Evolutionary conservation across 2,888 invertebrate species (phyloP).

Genomic region (Nematopogon swammerdamellus): DNA sequence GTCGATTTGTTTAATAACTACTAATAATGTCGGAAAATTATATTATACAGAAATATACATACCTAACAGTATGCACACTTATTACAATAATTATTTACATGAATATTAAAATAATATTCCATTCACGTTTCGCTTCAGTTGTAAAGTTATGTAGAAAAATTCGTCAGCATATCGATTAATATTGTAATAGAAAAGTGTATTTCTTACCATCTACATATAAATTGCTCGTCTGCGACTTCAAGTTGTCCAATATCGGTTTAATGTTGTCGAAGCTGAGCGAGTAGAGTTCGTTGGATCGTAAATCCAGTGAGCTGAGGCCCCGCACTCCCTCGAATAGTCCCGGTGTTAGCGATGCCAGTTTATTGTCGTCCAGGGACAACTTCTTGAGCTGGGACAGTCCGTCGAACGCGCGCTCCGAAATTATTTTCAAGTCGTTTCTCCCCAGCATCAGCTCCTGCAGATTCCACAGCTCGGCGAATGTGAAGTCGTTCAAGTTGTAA

Average conservation of each 20-base stretch:
- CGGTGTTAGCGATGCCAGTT: conserved; percentile 66
- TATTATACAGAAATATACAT: no score
- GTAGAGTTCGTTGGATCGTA: conserved; percentile 73
- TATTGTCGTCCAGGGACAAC: conserved; percentile 73
- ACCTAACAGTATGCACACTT: no score
- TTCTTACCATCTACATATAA: conserved; percentile 73
- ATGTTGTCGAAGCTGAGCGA: conserved; percentile 74
- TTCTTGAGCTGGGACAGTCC: conserved; percentile 70
- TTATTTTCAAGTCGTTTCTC: conserved; percentile 66
- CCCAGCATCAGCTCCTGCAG: conserved; percentile 68
- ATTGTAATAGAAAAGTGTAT: background rate
- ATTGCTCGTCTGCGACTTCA: conserved; percentile 71
- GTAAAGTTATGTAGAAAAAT: no score
- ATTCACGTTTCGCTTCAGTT: no score
- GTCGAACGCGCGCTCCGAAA: conserved; percentile 74
- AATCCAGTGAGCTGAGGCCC: conserved; percentile 69
- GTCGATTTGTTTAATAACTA: no score
- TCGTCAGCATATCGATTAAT: no score
- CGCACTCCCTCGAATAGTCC: conserved; percentile 72
- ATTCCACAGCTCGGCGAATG: conserved; percentile 75
- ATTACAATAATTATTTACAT: no score
- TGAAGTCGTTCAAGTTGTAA: conserved; percentile 73
- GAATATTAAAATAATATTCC: no score
- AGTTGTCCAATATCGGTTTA: conserved; percentile 73
- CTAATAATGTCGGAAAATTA: no score